phyloP scores from a whole-genome alignment of 92 coral and sea anemone species.

The Chrysogorgia sp. region DNA sequence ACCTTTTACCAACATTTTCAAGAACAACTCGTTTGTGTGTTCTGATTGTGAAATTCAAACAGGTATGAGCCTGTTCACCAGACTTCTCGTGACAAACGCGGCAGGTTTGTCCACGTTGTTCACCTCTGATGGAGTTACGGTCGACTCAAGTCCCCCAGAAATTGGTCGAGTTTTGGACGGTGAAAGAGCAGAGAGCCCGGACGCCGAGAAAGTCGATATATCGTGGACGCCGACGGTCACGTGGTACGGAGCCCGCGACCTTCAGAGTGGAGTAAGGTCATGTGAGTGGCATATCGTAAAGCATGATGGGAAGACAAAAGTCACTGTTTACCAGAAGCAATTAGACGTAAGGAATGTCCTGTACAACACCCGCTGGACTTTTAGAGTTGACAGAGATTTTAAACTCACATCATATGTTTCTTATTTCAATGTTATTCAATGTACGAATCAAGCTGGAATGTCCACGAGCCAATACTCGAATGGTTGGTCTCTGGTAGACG shows the following conservation, averaged over 20 bases:
- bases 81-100: constrained; percentile 71
- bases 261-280: constrained; percentile 66
- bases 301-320: constrained; percentile 43
- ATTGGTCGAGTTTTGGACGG: constrained; percentile 84
- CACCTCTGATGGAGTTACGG: constrained; percentile 80
- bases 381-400: constrained; percentile 51
- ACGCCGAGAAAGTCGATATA: constrained; percentile 57
- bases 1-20: constrained; percentile 54
- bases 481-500: constrained; percentile 80
- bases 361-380: constrained; percentile 44
- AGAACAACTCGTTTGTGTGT: constrained; percentile 65
- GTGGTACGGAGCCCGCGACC: constrained; percentile 89
- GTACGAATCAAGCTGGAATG: constrained; percentile 77
- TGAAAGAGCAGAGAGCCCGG: constrained; percentile 38
- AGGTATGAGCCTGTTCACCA: constrained; percentile 68
- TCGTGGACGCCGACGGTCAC: constrained; percentile 76
- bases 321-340: background rate
- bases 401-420: constrained; percentile 27
- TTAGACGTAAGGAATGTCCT: background rate
- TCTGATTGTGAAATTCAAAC: constrained; percentile 56
- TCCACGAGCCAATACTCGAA: constrained; percentile 65
- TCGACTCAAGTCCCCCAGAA: constrained; percentile 79
- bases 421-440: constrained; percentile 69
- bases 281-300: constrained; percentile 71
- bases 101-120: constrained; percentile 71